Conservation (phyloP, 2,888 invertebrate genomes). For the Anaspis maculata region DNA sequence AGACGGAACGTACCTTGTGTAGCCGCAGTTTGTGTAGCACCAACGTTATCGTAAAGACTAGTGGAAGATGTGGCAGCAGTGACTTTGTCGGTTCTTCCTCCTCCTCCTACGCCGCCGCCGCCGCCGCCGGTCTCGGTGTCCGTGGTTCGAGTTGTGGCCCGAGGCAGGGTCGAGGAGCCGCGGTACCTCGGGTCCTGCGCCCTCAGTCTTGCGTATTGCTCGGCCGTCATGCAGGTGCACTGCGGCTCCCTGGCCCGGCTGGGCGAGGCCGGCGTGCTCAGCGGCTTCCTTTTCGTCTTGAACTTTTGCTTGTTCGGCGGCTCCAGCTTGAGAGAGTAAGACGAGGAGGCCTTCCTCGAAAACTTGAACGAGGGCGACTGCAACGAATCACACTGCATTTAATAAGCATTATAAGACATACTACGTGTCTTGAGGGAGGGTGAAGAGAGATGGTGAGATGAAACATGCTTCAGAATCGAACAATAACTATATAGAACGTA, state of each 20-base stretch:
- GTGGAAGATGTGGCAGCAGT: constrained; percentile 82
- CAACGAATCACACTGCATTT: constrained; percentile 55
- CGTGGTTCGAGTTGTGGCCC: constrained; percentile 62
- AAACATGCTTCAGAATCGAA: no score
- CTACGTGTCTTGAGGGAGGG: constrained; percentile 10
- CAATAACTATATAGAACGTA: no score
- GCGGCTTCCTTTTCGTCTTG: constrained; percentile 81
- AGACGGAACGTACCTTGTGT: constrained; percentile 31
- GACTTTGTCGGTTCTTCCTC: constrained; percentile 60
- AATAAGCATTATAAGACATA: constrained; percentile 32
- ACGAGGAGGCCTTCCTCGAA: constrained; percentile 93
- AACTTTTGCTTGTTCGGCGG: constrained; percentile 80
- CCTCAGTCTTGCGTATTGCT: constrained; percentile 79
- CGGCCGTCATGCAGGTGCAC: constrained; percentile 92
- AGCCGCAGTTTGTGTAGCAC: constrained; percentile 37
- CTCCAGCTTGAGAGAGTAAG: constrained; percentile 91
- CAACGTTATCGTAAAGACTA: constrained; percentile 80
- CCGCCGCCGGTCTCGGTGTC: no score
- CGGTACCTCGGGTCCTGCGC: constrained; percentile 77
- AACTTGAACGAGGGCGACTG: constrained; percentile 98
- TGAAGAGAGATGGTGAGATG: no score
- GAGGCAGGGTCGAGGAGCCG: constrained; percentile 79
- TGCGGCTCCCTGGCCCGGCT: constrained; percentile 78
- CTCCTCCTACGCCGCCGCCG: no score
- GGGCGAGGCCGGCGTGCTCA: constrained; percentile 90